Conservation (phyloP, 2,113 vertebrate genomes). For the Platysternon megacephalum region DNA sequence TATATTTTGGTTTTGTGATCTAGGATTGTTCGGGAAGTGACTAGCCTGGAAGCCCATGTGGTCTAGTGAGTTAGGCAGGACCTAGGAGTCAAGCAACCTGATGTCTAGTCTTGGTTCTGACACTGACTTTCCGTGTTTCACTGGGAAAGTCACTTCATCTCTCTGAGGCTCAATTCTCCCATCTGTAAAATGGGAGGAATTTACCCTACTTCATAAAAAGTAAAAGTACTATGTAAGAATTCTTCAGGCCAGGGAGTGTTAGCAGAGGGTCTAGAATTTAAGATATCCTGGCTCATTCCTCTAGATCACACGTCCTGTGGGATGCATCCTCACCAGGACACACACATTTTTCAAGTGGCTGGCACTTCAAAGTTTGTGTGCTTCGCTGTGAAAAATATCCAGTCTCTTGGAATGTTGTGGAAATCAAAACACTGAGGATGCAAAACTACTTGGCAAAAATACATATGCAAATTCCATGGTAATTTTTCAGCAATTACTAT, state of each 20-base stretch:
- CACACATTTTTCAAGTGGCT: neutral
- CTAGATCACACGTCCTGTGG: fast-evolving
- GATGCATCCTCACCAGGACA: neutral
- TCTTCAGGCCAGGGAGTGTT: neutral
- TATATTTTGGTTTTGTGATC: neutral
- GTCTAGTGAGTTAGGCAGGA: neutral
- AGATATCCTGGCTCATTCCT: neutral
- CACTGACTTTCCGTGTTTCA: neutral
- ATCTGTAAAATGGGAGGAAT: neutral
- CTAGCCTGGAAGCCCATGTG: neutral
- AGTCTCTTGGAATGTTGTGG: neutral
- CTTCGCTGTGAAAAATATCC: neutral
- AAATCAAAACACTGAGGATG: neutral
- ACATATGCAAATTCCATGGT: neutral
- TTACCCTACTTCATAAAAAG: neutral
- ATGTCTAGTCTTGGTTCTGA: neutral
- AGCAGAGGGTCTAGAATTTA: neutral
- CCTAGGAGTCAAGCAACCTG: neutral
- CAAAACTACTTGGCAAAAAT: neutral
- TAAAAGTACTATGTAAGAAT: neutral
- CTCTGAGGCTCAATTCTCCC: neutral
- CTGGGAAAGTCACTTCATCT: neutral
- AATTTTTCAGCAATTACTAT: neutral
- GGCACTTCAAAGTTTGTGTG: neutral
- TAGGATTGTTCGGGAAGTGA: neutral